Conservation (phyloP, 2,888 invertebrate species). For the Temnothorax rugatulus region DNA sequence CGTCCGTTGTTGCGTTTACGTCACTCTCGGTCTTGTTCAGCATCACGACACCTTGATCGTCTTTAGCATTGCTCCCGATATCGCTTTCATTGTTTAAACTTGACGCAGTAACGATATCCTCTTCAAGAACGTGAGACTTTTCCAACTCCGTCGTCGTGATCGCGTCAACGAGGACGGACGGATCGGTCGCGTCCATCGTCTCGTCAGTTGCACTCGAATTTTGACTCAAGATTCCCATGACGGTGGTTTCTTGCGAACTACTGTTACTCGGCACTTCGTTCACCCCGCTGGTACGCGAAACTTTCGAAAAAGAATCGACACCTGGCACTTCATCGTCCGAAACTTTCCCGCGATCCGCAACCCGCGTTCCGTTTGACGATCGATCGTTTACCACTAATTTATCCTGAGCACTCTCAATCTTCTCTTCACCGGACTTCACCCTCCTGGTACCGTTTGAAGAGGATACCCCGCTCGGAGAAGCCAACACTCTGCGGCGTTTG, state of each 20-base stretch:
- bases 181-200: constrained; percentile 14
- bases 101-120: constrained; percentile 41
- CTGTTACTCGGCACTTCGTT: constrained; percentile 47
- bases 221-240: constrained; percentile 23
- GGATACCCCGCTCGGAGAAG: background rate
- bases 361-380: constrained; percentile 23
- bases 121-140: constrained; percentile 17
- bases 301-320: constrained; percentile 25
- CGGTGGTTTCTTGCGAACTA: constrained; percentile 12
- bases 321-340: constrained; percentile 55
- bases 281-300: constrained; percentile 39
- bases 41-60: constrained; percentile 35
- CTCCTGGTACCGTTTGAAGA: constrained; percentile 28
- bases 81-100: constrained; percentile 38
- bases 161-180: constrained; percentile 30
- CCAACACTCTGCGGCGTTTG: constrained; percentile 66
- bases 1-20: constrained; percentile 48
- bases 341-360: background rate
- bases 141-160: constrained; percentile 37
- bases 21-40: constrained; percentile 23
- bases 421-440: constrained; percentile 47
- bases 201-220: constrained; percentile 35
- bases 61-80: constrained; percentile 13
- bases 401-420: constrained; percentile 37
- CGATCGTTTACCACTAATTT: constrained; percentile 4